These are phyloP conservation scores for Lates japonicus DNA, from an alignment of 2,797 vertebrate genomes.

Conservation along the genomic window DNA sequence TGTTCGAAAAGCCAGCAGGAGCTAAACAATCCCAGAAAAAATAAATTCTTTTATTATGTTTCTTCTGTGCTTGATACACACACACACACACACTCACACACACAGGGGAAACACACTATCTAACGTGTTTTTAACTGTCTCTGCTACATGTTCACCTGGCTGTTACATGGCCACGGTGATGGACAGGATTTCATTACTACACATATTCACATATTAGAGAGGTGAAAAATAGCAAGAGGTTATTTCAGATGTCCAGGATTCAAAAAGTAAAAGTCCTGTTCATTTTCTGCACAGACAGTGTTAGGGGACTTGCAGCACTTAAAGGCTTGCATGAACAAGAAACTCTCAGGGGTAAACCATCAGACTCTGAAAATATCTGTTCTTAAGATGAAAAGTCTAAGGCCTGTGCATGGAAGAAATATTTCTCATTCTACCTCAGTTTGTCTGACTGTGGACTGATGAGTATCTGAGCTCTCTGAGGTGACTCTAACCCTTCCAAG, in stretches of 20 bases:
- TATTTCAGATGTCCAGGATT: not conserved
- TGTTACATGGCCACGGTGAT: not conserved
- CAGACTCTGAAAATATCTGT: too few species aligned
- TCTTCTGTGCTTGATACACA: not conserved
- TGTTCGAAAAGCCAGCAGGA: constrained; percentile 11
- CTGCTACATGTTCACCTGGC: not conserved
- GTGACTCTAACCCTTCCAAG: too few species aligned
- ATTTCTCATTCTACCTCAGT: too few species aligned
- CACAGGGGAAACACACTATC: not conserved
- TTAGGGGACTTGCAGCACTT: not conserved
- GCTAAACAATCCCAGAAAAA: not conserved
- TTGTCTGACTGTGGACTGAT: too few species aligned
- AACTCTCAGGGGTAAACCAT: not conserved
- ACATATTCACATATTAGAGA: not conserved
- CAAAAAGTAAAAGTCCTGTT: not conserved
- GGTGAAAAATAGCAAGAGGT: not conserved
- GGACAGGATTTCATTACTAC: not conserved
- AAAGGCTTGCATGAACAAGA: not conserved
- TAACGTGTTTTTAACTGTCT: not conserved
- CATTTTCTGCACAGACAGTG: not conserved
- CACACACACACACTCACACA: too few species aligned
- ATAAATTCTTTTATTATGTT: not conserved
- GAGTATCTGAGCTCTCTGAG: too few species aligned
- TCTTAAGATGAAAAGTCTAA: too few species aligned
- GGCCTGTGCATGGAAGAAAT: too few species aligned